Evolutionary conservation across 2,888 invertebrate genomes (phyloP), one percentile per base, ranked within the genome.

Genomic region (Tanypteryx hageni): DNA sequence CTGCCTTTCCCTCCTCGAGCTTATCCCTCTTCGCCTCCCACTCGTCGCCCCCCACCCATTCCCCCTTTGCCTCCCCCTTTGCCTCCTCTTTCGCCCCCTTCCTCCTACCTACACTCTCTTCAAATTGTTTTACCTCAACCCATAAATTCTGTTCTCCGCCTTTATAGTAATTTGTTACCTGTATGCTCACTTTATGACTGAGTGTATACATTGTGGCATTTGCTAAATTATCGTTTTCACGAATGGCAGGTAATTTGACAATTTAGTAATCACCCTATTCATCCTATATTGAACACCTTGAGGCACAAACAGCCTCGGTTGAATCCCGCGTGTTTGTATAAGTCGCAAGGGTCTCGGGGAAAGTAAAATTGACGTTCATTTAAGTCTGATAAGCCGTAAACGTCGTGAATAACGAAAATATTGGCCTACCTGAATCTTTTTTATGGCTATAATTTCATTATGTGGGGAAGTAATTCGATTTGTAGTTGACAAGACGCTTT

Each of bases 201-300:
- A 18, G 10, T 68, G n/a, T 22, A 68, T 68, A n/a, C 68, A 68
- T 68, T n/a, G 68, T 22, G n/a, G n/a, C 68, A 11, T 22, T 18
- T 68, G 68, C 68, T 68, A 68, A 68, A 68, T 68, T 7, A 68
- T 68, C n/a, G 68, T 68, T 68, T 68, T 68, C 68, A 22, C 18
- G 68, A 68, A 10, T 68, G n/a, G 11, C 68, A n/a, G 68, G 68
- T 68, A 68, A 68, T 68, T 68, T 22, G 68, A 68, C 68, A 68
- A 68, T 68, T 68, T 68, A 22, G 68, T 22, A 68, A 68, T 68
- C 68, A n/a, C 44, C 68, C n/a, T 68, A 68, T 68, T 68, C 68
- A n/a, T 68, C 22, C 68, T n/a, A 9, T 22, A 68, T 68, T 68
- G 68, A 68, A 68, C 22, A 22, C 68, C 68, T 68, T 22, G n/a